phyloP scores from a whole-genome alignment of 2,113 vertebrate species.

The Eublepharis macularius region DNA sequence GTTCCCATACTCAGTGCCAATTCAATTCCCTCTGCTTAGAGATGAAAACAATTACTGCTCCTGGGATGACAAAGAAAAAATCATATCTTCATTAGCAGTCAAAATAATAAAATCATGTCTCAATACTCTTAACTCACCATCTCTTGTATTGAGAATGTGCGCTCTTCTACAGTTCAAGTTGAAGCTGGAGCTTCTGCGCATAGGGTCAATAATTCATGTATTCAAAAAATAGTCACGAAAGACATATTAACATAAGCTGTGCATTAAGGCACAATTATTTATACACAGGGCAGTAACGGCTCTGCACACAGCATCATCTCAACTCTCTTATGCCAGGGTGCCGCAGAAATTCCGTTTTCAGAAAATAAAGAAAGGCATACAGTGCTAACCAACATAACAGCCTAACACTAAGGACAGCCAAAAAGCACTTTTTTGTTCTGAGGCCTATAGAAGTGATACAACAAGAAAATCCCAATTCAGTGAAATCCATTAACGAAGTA shows the following conservation, averaged over 20 bases:
- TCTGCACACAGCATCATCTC: neutral
- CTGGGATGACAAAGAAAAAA: constrained; percentile 30
- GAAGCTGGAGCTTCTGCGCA: constrained; percentile 34
- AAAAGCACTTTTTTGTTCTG: neutral
- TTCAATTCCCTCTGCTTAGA: constrained; percentile 14
- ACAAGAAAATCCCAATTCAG: neutral
- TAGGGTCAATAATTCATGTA: constrained; percentile 62
- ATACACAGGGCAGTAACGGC: constrained; percentile 46
- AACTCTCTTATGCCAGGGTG: neutral
- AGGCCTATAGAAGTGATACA: neutral
- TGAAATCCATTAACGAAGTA: neutral
- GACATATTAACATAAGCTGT: constrained; percentile 62
- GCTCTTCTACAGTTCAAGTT: constrained; percentile 34
- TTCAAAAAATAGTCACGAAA: constrained; percentile 48
- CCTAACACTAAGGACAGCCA: neutral
- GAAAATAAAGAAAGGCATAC: neutral
- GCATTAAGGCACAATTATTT: constrained; percentile 61
- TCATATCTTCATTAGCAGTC: constrained; percentile 20
- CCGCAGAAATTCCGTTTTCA: neutral
- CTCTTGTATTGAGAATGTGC: constrained; percentile 29
- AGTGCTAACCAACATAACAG: neutral
- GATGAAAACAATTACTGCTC: constrained; percentile 17
- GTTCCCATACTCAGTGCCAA: constrained; percentile 25
- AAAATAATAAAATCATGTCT: constrained; percentile 29
- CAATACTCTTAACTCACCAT: neutral